phyloP scores from a whole-genome alignment of 23 tunicate species.

The Botrylloides violaceus region DNA sequence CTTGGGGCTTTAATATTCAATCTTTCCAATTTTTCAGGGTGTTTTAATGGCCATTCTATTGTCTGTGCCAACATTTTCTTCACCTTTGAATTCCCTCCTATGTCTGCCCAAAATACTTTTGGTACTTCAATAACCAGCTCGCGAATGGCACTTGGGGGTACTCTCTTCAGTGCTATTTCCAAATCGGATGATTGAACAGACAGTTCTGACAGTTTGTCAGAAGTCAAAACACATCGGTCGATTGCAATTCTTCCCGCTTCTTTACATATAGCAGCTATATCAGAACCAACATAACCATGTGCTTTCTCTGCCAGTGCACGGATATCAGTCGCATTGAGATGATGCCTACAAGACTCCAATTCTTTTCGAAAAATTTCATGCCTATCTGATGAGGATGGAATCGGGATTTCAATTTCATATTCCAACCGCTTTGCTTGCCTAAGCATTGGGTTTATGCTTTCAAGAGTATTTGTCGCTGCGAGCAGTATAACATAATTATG shows the following conservation, averaged over 20 bases:
- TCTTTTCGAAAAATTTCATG: slow-evolving; percentile 42
- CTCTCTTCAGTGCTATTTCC: slow-evolving; percentile 42
- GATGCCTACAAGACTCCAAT: slow-evolving; percentile 7
- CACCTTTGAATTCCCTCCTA: slow-evolving; percentile 61
- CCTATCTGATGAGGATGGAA: slow-evolving; percentile 51
- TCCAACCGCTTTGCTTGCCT: slow-evolving; percentile 68
- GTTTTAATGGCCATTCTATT: slow-evolving; percentile 92
- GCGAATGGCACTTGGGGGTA: slow-evolving; percentile 88
- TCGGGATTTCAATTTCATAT: slow-evolving; percentile 65
- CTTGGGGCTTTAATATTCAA: slow-evolving; percentile 90
- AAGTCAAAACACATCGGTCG: neutral
- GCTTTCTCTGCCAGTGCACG: slow-evolving; percentile 26
- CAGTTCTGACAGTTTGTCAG: neutral
- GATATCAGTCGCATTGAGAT: slow-evolving; percentile 13
- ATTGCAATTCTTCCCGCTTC: slow-evolving; percentile 54
- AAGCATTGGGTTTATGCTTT: slow-evolving; percentile 58
- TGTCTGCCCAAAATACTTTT: slow-evolving; percentile 69
- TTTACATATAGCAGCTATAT: slow-evolving; percentile 64
- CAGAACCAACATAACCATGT: slow-evolving; percentile 89
- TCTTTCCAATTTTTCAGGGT: slow-evolving; percentile 56
- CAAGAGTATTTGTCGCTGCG: slow-evolving; percentile 73
- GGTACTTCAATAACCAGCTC: slow-evolving; percentile 81
- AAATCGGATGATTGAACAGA: slow-evolving; percentile 5
- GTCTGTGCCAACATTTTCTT: slow-evolving; percentile 71
- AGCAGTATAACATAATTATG: slow-evolving; percentile 39